Percentiles rank a stretch among this genome's conserved stretches.
Evolutionary conservation across 2,113 vertebrate species (phyloP).

Genomic region (Oryctolagus cuniculus): DNA sequence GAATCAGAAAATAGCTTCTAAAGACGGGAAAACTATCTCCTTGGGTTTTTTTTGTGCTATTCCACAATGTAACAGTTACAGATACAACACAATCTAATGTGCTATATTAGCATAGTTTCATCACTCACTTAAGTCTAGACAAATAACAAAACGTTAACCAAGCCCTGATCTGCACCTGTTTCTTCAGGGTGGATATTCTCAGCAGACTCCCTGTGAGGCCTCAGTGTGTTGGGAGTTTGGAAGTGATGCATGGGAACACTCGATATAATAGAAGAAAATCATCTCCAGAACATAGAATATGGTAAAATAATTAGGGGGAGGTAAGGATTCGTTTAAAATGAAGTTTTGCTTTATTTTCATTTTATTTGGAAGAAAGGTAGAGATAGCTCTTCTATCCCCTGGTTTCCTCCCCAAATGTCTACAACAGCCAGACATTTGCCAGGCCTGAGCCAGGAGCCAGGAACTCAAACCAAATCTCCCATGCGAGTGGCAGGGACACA

Average conservation of each 20-base stretch:
- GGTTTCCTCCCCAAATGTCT: too few species aligned
- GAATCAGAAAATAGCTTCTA: neutral
- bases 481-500: too few species aligned
- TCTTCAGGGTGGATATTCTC: neutral
- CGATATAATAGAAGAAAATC: slow-evolving; percentile 48
- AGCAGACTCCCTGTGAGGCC: neutral
- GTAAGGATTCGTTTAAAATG: too few species aligned
- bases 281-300: neutral
- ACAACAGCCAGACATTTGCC: too few species aligned
- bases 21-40: neutral
- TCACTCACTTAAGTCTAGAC: neutral
- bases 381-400: too few species aligned
- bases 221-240: neutral
- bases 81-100: neutral
- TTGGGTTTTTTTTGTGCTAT: neutral
- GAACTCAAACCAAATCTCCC: too few species aligned
- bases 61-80: neutral
- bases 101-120: neutral
- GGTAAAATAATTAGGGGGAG: neutral
- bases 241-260: neutral
- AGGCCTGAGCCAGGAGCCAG: too few species aligned
- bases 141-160: slow-evolving; percentile 36
- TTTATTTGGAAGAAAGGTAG: too few species aligned
- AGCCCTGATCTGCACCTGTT: neutral
- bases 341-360: too few species aligned